Percentiles rank a stretch among this genome's conserved stretches.
phyloP scores from a whole-genome alignment of 2,888 invertebrate genomes.

The Volucella zonaria region DNA sequence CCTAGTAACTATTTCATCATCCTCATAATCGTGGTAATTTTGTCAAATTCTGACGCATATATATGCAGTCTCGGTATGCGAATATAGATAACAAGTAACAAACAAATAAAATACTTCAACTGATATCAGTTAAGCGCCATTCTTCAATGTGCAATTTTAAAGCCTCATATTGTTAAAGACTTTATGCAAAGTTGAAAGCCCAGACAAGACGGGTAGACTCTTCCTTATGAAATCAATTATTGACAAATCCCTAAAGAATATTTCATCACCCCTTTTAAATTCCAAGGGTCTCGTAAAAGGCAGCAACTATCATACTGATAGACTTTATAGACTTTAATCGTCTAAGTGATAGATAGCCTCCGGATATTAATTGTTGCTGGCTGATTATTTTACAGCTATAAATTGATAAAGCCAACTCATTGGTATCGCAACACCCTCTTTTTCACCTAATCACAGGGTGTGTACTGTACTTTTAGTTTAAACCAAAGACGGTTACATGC shows the following conservation, averaged over 20 bases:
- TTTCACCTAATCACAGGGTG: too few relatives aligned
- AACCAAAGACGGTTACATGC: not conserved
- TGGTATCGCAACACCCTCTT: not conserved
- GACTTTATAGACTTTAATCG: constrained; percentile 4
- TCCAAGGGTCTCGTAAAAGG: not conserved
- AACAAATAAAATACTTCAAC: too few relatives aligned
- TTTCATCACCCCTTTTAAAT: not conserved
- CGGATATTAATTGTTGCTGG: constrained; percentile 35
- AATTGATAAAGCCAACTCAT: constrained; percentile 17
- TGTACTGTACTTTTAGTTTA: not conserved
- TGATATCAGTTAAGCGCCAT: too few relatives aligned
- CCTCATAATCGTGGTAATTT: too few relatives aligned
- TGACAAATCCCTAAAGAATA: not conserved
- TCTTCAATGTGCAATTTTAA: too few relatives aligned
- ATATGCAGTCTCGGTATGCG: too few relatives aligned
- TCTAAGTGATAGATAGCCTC: constrained; percentile 20
- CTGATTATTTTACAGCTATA: constrained; percentile 40
- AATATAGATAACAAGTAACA: too few relatives aligned
- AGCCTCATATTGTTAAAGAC: too few relatives aligned
- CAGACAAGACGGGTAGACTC: not conserved
- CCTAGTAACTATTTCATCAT: too few relatives aligned
- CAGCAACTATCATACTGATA: constrained; percentile 22
- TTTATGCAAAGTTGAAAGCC: too few relatives aligned
- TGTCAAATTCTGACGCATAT: too few relatives aligned
- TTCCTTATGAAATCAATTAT: constrained; percentile 12